These are phyloP conservation scores for Apocrypta bakeri DNA, from an alignment of 1,140 invertebrate genomes.

Conservation along the genomic window DNA sequence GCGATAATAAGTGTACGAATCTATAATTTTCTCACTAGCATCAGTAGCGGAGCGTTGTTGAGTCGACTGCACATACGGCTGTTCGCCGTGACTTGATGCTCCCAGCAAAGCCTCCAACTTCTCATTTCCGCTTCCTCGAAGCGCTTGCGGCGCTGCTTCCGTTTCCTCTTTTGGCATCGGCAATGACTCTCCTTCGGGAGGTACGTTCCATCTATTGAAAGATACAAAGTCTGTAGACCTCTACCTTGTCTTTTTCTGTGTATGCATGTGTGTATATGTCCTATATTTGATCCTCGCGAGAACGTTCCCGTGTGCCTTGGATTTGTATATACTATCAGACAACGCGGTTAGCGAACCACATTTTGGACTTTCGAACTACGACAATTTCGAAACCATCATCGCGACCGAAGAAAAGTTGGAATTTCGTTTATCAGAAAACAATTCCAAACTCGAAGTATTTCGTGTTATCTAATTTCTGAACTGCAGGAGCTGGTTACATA, in stretches of 20 bases:
- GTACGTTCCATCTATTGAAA: constrained; percentile 65
- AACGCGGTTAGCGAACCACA: too few relatives aligned
- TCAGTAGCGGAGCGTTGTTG: constrained; percentile 24
- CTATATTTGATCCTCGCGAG: background rate
- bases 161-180: constrained; percentile 58
- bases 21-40: constrained; percentile 49
- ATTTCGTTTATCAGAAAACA: too few relatives aligned
- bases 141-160: constrained; percentile 54
- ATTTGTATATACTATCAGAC: too few relatives aligned
- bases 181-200: constrained; percentile 60
- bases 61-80: background rate
- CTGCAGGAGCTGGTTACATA: too few relatives aligned
- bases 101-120: constrained; percentile 56
- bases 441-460: too few relatives aligned
- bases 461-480: too few relatives aligned
- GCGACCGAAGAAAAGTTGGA: too few relatives aligned
- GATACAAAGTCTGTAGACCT: constrained; percentile 58
- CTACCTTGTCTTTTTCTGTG: constrained; percentile 24
- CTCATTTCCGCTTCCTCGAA: constrained; percentile 60
- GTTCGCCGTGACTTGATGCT: background rate
- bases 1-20: background rate
- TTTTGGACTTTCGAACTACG: too few relatives aligned
- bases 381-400: too few relatives aligned
- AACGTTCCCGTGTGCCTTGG: background rate
- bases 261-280: background rate